A percentile compares a stretch with the other conserved stretches of the same genome.
phyloP scores from a whole-genome alignment of 2,113 vertebrate species.

The Acanthochromis polyacanthus region DNA sequence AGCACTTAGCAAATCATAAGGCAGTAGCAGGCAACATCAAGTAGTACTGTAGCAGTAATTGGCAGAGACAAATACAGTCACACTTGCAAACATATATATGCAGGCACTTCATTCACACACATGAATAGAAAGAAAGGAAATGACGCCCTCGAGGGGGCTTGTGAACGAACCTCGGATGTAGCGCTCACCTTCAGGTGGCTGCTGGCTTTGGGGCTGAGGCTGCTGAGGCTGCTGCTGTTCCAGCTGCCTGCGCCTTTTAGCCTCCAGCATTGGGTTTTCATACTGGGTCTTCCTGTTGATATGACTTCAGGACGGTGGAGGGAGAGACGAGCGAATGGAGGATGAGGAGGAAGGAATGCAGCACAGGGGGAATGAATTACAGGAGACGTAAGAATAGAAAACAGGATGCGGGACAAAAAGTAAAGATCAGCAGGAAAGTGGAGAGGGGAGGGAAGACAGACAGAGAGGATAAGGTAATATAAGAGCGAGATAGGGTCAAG shows the following conservation, averaged over 20 bases:
- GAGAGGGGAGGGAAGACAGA: background rate
- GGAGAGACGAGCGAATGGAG: slow-evolving; percentile 1
- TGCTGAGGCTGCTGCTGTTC: slow-evolving; percentile 89
- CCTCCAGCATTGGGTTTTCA: slow-evolving; percentile 97
- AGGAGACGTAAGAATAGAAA: slow-evolving; percentile 26
- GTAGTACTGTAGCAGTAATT: slow-evolving; percentile 40
- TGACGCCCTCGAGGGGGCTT: slow-evolving; percentile 75
- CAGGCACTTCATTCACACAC: slow-evolving; percentile 46
- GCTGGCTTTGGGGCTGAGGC: slow-evolving; percentile 86
- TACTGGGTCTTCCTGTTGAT: slow-evolving; percentile 99
- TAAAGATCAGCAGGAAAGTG: slow-evolving; percentile 36
- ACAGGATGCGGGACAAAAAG: slow-evolving; percentile 1
- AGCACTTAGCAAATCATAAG: slow-evolving; percentile 77
- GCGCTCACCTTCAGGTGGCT: slow-evolving; percentile 94
- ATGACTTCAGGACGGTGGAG: slow-evolving; percentile 86
- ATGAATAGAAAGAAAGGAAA: slow-evolving; percentile 76
- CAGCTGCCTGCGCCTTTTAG: slow-evolving; percentile 95
- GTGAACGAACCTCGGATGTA: slow-evolving; percentile 80
- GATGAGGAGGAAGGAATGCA: background rate
- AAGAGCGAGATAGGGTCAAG: slow-evolving; percentile 37
- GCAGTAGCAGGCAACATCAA: slow-evolving; percentile 64
- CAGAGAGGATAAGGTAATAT: slow-evolving; percentile 49
- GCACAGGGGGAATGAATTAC: background rate
- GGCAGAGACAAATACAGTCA: slow-evolving; percentile 37
- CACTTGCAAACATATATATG: background rate